A percentile compares a stretch with the other conserved stretches of the same genome.
Evolutionary conservation across 2,888 invertebrate species (phyloP).

Genomic region (Tineola bisselliella): DNA sequence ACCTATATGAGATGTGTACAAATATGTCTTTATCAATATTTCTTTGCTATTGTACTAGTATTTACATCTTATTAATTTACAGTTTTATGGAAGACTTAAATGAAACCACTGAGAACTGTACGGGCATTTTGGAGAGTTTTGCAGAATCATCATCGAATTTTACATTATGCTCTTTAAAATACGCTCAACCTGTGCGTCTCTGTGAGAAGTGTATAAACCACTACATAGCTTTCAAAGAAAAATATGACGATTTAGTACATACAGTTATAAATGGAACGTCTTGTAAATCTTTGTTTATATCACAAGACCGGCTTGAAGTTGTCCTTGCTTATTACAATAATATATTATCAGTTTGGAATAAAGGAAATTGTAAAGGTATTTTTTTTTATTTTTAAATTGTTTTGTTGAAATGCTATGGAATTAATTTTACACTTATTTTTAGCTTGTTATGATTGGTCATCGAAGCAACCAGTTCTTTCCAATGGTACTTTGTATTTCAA

Average conservation of each 20-base stretch:
- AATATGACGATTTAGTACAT: slow-evolving; percentile 59
- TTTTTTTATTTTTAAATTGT: too few relatives aligned
- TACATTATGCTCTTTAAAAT: slow-evolving; percentile 67
- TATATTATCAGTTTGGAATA: slow-evolving; percentile 66
- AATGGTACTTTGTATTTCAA: slow-evolving; percentile 60
- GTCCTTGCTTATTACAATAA: slow-evolving; percentile 66
- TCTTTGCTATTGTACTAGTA: too few relatives aligned
- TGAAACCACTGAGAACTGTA: slow-evolving; percentile 26
- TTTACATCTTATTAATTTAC: background rate
- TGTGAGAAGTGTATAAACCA: slow-evolving; percentile 68
- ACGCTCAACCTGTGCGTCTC: slow-evolving; percentile 70
- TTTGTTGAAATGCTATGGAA: background rate
- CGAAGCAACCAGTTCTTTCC: slow-evolving; percentile 47
- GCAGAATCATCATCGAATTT: slow-evolving; percentile 67
- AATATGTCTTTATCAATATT: background rate
- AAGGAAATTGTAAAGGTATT: slow-evolving; percentile 71
- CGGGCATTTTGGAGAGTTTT: slow-evolving; percentile 44
- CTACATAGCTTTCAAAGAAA: slow-evolving; percentile 58
- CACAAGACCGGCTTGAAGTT: slow-evolving; percentile 71
- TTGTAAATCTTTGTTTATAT: slow-evolving; percentile 68
- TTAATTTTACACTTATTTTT: slow-evolving; percentile 23
- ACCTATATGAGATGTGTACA: too few relatives aligned
- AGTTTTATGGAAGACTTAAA: background rate
- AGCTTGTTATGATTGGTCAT: slow-evolving; percentile 68
- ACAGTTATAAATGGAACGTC: slow-evolving; percentile 57